Conservation (phyloP, 2,797 vertebrate species). For the Pelochelys cantorii region DNA sequence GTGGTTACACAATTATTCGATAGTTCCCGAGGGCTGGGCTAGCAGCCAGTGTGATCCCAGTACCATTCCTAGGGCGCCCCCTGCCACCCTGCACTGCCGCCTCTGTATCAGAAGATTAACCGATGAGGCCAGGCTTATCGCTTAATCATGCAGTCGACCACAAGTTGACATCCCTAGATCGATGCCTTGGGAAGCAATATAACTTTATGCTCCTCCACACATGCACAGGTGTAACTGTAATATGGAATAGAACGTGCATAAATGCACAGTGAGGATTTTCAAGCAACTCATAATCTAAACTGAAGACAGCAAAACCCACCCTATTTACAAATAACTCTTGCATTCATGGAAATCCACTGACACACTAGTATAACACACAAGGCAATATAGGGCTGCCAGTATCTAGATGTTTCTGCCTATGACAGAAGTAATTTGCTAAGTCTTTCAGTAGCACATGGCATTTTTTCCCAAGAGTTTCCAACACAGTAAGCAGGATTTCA, state of each 20-base stretch:
- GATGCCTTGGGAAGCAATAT: not conserved
- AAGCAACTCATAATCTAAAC: not conserved
- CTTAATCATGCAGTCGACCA: too few relatives aligned
- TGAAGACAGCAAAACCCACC: not conserved
- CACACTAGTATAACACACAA: not conserved
- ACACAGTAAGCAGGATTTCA: not conserved
- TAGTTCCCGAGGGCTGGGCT: too few relatives aligned
- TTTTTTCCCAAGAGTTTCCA: not conserved
- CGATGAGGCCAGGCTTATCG: too few relatives aligned
- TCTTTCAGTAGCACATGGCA: not conserved
- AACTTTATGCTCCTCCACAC: not conserved
- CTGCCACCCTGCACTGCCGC: too few relatives aligned
- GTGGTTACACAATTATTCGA: too few relatives aligned
- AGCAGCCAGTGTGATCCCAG: too few relatives aligned
- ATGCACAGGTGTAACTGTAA: not conserved
- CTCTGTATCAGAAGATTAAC: too few relatives aligned
- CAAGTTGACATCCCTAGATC: not conserved
- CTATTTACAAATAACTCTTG: not conserved
- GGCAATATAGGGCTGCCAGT: not conserved
- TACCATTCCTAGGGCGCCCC: too few relatives aligned
- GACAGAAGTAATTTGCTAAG: not conserved
- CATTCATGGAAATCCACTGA: not conserved
- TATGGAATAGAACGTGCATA: rapidly evolving
- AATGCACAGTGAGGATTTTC: rapidly evolving
- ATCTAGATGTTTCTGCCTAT: not conserved